These are phyloP conservation scores for Strigamia maritima DNA, from an alignment of 2,888 invertebrate genomes.

Conservation along the genomic window DNA sequence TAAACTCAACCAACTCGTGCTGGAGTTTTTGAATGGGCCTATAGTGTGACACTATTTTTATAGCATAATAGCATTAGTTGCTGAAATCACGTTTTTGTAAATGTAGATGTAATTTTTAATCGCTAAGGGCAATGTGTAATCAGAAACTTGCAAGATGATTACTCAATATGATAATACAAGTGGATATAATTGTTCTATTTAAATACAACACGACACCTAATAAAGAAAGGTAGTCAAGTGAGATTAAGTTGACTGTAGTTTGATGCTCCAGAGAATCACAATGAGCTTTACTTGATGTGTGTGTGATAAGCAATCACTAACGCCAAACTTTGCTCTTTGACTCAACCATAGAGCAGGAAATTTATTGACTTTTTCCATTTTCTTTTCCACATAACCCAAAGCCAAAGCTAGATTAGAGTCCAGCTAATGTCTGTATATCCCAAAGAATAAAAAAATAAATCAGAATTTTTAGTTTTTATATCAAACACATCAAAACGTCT, in stretches of 20 bases:
- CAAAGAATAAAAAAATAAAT: no score
- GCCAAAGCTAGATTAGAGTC: not conserved
- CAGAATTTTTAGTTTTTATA: no score
- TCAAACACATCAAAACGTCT: no score
- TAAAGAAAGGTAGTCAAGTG: not conserved
- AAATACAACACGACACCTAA: constrained; percentile 2
- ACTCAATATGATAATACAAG: not conserved
- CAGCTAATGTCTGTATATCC: no score
- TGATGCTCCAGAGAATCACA: not conserved
- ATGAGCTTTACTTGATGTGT: not conserved
- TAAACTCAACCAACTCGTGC: no score
- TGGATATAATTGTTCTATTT: not conserved
- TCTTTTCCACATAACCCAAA: not conserved
- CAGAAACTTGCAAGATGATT: no score
- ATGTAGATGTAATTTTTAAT: no score
- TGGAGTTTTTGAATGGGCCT: no score
- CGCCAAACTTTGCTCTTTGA: constrained; percentile 7
- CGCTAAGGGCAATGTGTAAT: no score
- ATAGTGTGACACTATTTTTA: no score
- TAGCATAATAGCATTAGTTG: no score
- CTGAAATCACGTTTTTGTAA: no score
- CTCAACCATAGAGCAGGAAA: not conserved
- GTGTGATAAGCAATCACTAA: not conserved
- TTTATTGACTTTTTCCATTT: constrained; percentile 1
- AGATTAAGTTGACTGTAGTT: not conserved